A percentile compares a stretch with the other conserved stretches of the same genome.
Evolutionary conservation across 2,888 invertebrate genomes (phyloP).

Genomic region (Caenorhabditis becei): DNA sequence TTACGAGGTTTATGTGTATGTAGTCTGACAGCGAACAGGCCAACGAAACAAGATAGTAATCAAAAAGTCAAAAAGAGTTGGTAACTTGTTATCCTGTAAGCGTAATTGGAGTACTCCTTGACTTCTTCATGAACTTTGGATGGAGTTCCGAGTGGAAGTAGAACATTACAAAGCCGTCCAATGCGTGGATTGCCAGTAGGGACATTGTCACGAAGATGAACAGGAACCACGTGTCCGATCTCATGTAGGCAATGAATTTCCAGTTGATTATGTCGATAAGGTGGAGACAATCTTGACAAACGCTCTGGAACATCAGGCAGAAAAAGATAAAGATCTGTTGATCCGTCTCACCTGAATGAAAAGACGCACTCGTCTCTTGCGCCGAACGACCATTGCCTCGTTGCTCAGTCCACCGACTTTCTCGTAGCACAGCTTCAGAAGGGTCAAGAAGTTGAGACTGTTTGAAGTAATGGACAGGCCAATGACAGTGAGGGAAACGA

Average conservation of each 20-base stretch:
- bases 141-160: conserved; percentile 15
- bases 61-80: too few species aligned
- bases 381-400: neutral
- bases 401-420: conserved; percentile 13
- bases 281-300: conserved; percentile 23
- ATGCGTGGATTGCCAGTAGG: conserved; percentile 9
- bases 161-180: conserved; percentile 33
- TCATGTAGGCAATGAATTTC: neutral
- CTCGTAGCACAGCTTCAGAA: conserved; percentile 12
- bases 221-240: conserved; percentile 5
- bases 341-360: conserved; percentile 4
- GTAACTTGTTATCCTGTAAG: neutral
- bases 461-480: neutral
- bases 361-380: neutral
- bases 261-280: conserved; percentile 28
- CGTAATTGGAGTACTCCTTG: neutral
- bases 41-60: neutral
- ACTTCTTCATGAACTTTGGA: conserved; percentile 5
- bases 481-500: neutral
- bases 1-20: too few species aligned
- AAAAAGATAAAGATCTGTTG: neutral
- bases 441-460: neutral
- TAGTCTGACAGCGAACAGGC: too few species aligned
- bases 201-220: conserved; percentile 30
- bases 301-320: conserved; percentile 14